Base-by-base conservation (phyloP, 2,797 vertebrate genomes). In the Enteromius trimaculatus region DNA sequence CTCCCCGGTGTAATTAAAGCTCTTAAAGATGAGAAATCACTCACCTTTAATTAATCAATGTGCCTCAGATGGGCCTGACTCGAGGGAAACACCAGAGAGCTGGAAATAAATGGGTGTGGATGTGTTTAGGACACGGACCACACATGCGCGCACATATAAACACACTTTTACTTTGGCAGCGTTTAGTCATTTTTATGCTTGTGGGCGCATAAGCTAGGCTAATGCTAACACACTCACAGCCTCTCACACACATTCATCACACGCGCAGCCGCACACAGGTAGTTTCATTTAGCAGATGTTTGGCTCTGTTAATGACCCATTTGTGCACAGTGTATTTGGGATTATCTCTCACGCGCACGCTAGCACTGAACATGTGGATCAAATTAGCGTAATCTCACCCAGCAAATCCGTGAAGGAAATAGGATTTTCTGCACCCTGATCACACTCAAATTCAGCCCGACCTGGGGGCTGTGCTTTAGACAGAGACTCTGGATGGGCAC, bases 11-110 rank as follows among this genome's bases (percentile, higher is more conserved):
- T 93, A 92, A 92, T 92, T 93, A 93, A 89, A 90, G 88, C 85
- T 88, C 88, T 92, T 92, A 92, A 94, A 92, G 91, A 93, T 93
- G 93, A 94, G 91, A 88, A 92, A 93, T 93, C 82, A 84, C 91
- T 92, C 86, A 84, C 89, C 89, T 91, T 94, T 92, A 94, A 94
- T 93, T 91, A 93, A 94, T 94, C 92, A 93, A 92, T 93, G 86
- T 42, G 34, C 81, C 79, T 77, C 82, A 26, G 62, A 84, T 68
- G 90, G 87, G 89, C 88, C 88, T 76, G 80, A 86, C 89, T 85
- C 89, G 19, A 81, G 86, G 76, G 72, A 82, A 75, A 64, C 72
- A 79, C 79, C 23, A 60, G 55, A 71, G 70, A 85, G 77, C 71
- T 79, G 81, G 42, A 68, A 85, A 84, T 81, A 79, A 85, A 88